Base-by-base conservation (phyloP, 1,140 invertebrate genomes). In the Dreissena polymorpha region DNA sequence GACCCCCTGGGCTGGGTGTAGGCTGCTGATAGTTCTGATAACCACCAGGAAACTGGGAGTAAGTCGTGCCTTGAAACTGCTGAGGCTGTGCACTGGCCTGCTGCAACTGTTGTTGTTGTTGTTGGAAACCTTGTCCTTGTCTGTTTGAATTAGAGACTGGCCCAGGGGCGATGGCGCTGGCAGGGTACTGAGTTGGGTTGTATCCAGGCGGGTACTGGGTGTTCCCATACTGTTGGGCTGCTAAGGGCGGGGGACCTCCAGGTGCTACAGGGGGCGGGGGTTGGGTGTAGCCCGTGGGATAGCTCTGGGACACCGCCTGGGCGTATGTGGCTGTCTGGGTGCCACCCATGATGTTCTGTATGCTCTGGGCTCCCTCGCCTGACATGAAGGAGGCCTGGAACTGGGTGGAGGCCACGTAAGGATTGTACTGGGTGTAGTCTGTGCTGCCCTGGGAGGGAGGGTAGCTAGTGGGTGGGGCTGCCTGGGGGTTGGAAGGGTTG, bases 331-430 rank as follows among this genome's bases (percentile, higher is more conserved):
- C 73, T 29, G 65, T 78, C 68, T 84, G 50, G 86, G 85, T 18
- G 83, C 83, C 49, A 27, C 79, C 79, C 81, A 91, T 87, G 21
- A 92, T 83, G 1, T 87, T 88, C 83, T 91, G 89, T 27, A 92
- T 89, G 49, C 85, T 87, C 84, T 92, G 91, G 13, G 86, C 85
- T 5, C 91, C 91, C 74, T 92, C 91, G 68, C 89, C 87, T 0
- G 89, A 89, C 90, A 92, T 88, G 85, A 92, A 92, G 3, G 91
- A 92, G 5, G 89, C 87, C 7, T 89, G 80, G 65, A 89, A 91
- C 89, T 91, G 91, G 51, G 85, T 80, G 8, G 88, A 78, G 10
- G 90, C 87, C 10, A 92, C 85, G 70, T 91, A 92, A 10, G 91
- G 91, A 78, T 92, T 91, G 67, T 87, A 88, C 50, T 87, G 83